phyloP scores from a whole-genome alignment of 2,888 invertebrate species.

The Drymonia ruficornis region DNA sequence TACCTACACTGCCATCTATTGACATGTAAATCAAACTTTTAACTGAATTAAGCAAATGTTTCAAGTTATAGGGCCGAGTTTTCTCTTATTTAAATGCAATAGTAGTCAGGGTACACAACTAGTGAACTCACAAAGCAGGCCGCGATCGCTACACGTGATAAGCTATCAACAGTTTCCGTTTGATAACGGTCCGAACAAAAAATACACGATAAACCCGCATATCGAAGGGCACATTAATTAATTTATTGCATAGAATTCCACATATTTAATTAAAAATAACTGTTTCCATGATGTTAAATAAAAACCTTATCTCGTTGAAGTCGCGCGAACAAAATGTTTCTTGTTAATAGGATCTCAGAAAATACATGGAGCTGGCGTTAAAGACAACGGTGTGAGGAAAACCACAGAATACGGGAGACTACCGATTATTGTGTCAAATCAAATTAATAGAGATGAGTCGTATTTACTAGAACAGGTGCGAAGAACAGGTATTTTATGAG shows the following conservation, averaged over 20 bases:
- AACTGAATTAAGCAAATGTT: too few species aligned
- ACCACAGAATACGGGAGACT: too few species aligned
- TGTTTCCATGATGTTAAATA: slow-evolving; percentile 1
- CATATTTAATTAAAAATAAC: not conserved
- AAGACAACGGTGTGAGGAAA: too few species aligned
- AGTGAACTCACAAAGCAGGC: slow-evolving; percentile 24
- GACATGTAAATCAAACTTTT: too few species aligned
- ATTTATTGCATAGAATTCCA: slow-evolving; percentile 20
- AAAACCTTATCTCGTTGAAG: not conserved
- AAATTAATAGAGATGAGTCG: too few species aligned
- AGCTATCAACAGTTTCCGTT: slow-evolving; percentile 37
- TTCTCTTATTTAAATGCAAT: not conserved
- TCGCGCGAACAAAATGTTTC: not conserved
- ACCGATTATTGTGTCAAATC: too few species aligned
- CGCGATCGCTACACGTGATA: slow-evolving; percentile 38
- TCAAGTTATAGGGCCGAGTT: too few species aligned
- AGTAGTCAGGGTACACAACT: slow-evolving; percentile 1
- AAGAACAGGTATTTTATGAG: too few species aligned
- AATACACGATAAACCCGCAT: slow-evolving; percentile 37
- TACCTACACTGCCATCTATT: too few species aligned
- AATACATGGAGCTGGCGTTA: too few species aligned
- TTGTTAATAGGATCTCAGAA: too few species aligned
- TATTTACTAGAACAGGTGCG: too few species aligned
- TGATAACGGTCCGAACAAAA: slow-evolving; percentile 29
- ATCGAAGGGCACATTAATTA: slow-evolving; percentile 28